Evolutionary conservation across 2,113 vertebrate genomes (phyloP).

Genomic region (Lamprologus lemairii): DNA sequence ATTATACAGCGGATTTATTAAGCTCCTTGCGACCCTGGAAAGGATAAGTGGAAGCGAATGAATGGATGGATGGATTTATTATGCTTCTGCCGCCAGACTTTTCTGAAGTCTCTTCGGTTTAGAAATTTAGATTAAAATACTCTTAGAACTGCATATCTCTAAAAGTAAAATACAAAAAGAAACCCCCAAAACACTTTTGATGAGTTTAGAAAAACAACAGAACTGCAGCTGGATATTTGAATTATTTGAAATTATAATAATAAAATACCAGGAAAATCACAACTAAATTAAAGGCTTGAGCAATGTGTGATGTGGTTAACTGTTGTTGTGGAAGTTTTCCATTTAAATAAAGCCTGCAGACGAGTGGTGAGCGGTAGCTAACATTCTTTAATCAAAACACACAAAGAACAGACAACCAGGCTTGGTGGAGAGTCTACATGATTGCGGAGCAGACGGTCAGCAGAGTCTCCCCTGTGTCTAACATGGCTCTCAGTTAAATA

Average conservation of each 20-base stretch:
- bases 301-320: not conserved
- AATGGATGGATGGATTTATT: not conserved
- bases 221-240: not conserved
- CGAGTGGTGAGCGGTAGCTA: not conserved
- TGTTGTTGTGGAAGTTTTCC: not conserved
- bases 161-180: not conserved
- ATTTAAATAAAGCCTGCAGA: not conserved
- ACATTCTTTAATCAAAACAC: not conserved
- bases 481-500: not conserved
- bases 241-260: not conserved
- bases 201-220: not conserved
- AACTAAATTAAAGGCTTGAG: not conserved
- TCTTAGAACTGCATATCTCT: not conserved
- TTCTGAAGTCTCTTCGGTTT: not conserved
- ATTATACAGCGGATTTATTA: not conserved
- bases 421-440: not conserved
- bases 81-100: not conserved
- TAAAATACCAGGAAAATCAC: not conserved
- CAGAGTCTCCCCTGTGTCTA: not conserved
- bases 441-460: rapidly evolving
- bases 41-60: not conserved
- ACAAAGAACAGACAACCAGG: not conserved
- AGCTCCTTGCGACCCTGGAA: not conserved
- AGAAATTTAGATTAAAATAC: not conserved
- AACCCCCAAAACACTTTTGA: not conserved